Evolutionary conservation across 2,113 vertebrate species (phyloP), one percentile per base, ranked within the genome.

Genomic region (Oophaga pumilio): DNA sequence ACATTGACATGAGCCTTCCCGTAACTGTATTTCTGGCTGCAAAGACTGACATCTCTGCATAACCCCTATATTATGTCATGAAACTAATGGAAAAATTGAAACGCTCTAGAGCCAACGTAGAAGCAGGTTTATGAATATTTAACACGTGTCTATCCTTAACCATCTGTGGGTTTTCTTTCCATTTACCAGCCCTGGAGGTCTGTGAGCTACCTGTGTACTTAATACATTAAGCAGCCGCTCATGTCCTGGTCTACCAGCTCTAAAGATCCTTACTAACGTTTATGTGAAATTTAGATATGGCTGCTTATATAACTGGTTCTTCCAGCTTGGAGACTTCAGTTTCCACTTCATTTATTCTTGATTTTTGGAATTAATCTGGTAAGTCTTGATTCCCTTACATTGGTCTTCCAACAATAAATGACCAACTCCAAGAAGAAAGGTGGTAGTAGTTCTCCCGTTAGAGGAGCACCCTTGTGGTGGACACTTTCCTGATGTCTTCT

Each of bases 121-220:
- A 56, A 17, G 74, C 9, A 22, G 60, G 33, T 43, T 64, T 82
- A 82, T 82, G 79, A 82, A 82, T 64, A 82, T 66, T 82, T 82
- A 82, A 66, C 59, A 64, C 11, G 8, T 12, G 66, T 64, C 33
- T 66, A 20, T n/a, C 43, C 43, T 17, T 20, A 80, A 62, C 60
- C 26, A 66, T 49, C 79, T 66, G 60, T 14, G 1, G 56, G 78
- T 26, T 69, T 24, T 66, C 22, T 66, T 66, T 66, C 68, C 28
- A 71, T 1, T 9, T 71, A 17, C 68, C 17, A 74, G 71, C 28
- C 28, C 15, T 74, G 33, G 7, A 33, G 28, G 13, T 33, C 14
- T 71, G 14, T 6, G 14, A 6, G 1, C 7, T 62, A 62, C 60
- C 60, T 22, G 60, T 62, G 22, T 62, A 20, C 22, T 20, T 0